These are phyloP conservation scores for Zosterops japonicus DNA, from an alignment of 2,113 vertebrate genomes.

Conservation along the genomic window DNA sequence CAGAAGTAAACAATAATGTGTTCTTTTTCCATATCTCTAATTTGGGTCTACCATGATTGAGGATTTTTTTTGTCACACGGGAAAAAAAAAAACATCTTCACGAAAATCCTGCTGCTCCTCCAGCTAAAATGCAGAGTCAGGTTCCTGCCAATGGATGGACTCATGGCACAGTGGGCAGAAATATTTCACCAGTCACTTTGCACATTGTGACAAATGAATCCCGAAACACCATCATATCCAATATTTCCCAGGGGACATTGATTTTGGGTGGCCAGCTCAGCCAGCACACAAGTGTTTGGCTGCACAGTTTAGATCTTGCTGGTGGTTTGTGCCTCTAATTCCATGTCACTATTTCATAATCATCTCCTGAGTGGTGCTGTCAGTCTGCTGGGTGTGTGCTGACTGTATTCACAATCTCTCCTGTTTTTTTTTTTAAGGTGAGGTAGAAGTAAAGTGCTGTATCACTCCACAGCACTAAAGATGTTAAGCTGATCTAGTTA, in stretches of 20 bases:
- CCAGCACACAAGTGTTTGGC: background rate
- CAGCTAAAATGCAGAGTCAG: background rate
- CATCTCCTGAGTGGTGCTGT: background rate
- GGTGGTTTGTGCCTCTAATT: background rate
- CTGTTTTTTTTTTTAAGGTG: background rate
- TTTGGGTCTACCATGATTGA: background rate
- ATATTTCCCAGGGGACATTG: background rate
- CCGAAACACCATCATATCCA: rapidly evolving
- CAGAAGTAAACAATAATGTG: background rate
- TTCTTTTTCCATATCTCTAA: background rate
- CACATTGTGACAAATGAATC: background rate
- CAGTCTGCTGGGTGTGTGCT: background rate
- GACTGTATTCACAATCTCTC: background rate
- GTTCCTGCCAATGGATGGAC: background rate
- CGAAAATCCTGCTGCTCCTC: background rate
- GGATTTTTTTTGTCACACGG: background rate
- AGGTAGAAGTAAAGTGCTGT: background rate
- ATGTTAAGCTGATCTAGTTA: background rate
- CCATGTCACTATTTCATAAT: background rate
- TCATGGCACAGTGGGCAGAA: background rate
- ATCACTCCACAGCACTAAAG: background rate
- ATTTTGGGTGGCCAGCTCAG: background rate
- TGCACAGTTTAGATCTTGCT: background rate
- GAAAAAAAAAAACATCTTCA: background rate
- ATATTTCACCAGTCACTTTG: background rate